These are phyloP conservation scores for Hydrocynus forskahlii DNA, from an alignment of 2,797 vertebrate species.

Conservation along the genomic window DNA sequence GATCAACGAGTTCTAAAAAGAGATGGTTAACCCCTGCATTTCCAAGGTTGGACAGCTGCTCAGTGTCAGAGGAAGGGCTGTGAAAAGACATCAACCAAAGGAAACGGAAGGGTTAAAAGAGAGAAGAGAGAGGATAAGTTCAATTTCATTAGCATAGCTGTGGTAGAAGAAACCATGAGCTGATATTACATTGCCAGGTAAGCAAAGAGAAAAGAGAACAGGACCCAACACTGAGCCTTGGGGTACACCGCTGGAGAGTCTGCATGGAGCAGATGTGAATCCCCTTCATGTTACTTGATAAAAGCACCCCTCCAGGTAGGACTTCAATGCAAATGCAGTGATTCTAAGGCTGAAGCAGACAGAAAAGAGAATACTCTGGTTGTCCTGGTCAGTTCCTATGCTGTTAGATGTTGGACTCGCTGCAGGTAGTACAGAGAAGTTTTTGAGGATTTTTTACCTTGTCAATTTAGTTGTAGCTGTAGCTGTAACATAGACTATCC, in stretches of 20 bases:
- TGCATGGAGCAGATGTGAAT: background rate
- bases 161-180: background rate
- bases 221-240: background rate
- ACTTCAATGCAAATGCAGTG: too few relatives aligned
- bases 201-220: background rate
- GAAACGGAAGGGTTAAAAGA: background rate
- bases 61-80: background rate
- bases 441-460: too few relatives aligned
- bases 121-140: background rate
- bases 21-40: too few relatives aligned
- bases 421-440: too few relatives aligned
- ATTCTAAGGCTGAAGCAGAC: background rate
- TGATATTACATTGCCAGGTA: background rate
- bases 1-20: too few relatives aligned
- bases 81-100: background rate
- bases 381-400: too few relatives aligned
- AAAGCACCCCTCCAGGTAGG: background rate
- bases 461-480: too few relatives aligned
- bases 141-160: background rate
- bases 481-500: too few relatives aligned
- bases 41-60: background rate
- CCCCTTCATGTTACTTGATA: background rate
- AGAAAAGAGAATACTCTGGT: too few relatives aligned
- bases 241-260: background rate
- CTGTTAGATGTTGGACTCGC: too few relatives aligned